phyloP scores from a whole-genome alignment of 2,888 invertebrate genomes.

The Pherbina coryleti region DNA sequence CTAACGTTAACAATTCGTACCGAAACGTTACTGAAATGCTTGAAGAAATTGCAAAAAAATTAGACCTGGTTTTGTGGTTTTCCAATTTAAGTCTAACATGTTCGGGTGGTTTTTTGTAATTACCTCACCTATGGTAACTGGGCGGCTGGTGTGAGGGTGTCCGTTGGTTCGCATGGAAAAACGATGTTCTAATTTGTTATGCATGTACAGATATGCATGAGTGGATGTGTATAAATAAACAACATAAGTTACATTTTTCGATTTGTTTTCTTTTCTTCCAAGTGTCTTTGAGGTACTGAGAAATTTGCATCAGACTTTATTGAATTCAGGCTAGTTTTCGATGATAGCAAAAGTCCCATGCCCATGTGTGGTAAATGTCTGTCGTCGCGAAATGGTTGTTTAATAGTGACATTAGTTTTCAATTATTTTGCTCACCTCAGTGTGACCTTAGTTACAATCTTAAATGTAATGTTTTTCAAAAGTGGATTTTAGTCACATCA shows the following conservation, averaged over 20 bases:
- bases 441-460: too few species aligned
- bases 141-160: background rate
- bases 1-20: conserved; percentile 40
- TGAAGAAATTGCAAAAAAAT: conserved; percentile 36
- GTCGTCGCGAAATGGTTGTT: background rate
- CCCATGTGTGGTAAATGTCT: background rate
- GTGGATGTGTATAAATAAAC: too few species aligned
- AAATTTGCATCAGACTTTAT: background rate
- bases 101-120: conserved; percentile 33
- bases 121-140: conserved; percentile 7
- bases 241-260: too few species aligned
- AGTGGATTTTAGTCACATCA: too few species aligned
- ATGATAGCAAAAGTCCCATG: background rate
- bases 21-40: conserved; percentile 44
- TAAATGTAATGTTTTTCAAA: too few species aligned
- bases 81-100: conserved; percentile 30
- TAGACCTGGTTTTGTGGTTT: conserved; percentile 42
- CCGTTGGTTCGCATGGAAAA: background rate
- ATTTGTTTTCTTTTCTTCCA: too few species aligned
- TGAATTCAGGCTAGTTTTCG: background rate
- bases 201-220: background rate
- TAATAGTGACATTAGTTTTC: background rate
- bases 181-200: background rate
- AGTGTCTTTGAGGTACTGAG: too few species aligned
- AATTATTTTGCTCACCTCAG: too few species aligned